These are phyloP conservation scores for Hemithea aestivaria DNA, from an alignment of 2,888 invertebrate genomes.

Conservation along the genomic window DNA sequence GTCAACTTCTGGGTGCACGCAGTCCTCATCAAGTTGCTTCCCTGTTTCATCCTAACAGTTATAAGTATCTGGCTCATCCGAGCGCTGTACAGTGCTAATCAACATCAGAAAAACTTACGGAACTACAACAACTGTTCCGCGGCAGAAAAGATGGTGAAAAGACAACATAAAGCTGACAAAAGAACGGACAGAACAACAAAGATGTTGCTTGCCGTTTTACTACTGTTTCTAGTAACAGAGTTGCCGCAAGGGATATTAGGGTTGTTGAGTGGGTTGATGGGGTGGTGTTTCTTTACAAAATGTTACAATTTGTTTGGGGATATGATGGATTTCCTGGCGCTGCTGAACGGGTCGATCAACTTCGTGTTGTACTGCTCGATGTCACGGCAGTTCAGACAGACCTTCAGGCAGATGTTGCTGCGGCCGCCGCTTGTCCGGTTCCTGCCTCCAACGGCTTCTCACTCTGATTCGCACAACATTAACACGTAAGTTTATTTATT, in stretches of 20 bases:
- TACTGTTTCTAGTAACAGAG: conserved; percentile 93
- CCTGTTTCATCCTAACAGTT: conserved; percentile 87
- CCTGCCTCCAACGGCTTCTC: conserved; percentile 76
- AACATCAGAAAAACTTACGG: conserved; percentile 84
- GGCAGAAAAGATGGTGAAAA: conserved; percentile 63
- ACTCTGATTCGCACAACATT: conserved; percentile 81
- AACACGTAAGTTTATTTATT: conserved; percentile 84
- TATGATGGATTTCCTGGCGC: conserved; percentile 92
- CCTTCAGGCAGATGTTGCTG: conserved; percentile 85
- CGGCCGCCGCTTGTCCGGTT: conserved; percentile 81
- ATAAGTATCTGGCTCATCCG: conserved; percentile 85
- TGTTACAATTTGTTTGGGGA: conserved; percentile 92
- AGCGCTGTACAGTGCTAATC: conserved; percentile 87
- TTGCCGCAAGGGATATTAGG: conserved; percentile 90
- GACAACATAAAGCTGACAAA: conserved; percentile 82
- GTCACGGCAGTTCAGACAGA: conserved; percentile 94
- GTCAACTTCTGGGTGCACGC: conserved; percentile 91
- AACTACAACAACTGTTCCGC: conserved; percentile 80
- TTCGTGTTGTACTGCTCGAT: conserved; percentile 96
- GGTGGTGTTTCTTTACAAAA: conserved; percentile 85
- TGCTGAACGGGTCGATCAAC: conserved; percentile 94
- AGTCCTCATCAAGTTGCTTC: conserved; percentile 88
- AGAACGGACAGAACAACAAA: conserved; percentile 92
- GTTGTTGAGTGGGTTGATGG: conserved; percentile 83
- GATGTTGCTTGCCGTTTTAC: conserved; percentile 91